These are phyloP conservation scores for Apodemia hepburni DNA, from an alignment of 2,888 invertebrate species.

Conservation along the genomic window DNA sequence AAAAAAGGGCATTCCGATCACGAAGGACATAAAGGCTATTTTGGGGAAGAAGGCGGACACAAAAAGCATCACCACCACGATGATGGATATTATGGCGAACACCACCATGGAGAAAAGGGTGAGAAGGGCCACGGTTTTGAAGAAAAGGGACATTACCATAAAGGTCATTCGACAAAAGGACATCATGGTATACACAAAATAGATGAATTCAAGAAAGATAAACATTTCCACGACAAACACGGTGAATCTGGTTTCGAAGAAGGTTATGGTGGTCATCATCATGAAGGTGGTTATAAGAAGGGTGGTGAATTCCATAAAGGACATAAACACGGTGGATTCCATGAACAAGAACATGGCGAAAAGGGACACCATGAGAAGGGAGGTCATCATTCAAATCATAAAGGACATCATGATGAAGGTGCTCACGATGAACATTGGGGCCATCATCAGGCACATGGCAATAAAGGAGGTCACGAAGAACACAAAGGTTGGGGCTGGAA, in stretches of 20 bases:
- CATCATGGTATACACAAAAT: slow-evolving; percentile 91
- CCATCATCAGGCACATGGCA: slow-evolving; percentile 85
- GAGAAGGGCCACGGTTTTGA: slow-evolving; percentile 79
- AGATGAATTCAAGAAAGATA: slow-evolving; percentile 92
- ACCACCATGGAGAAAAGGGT: slow-evolving; percentile 83
- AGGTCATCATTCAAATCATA: slow-evolving; percentile 87
- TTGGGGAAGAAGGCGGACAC: slow-evolving; percentile 81
- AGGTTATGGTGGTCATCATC: slow-evolving; percentile 88
- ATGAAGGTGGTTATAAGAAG: slow-evolving; percentile 88
- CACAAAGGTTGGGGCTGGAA: slow-evolving; percentile 89
- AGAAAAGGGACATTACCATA: slow-evolving; percentile 85
- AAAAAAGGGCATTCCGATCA: slow-evolving; percentile 87
- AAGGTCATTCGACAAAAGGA: slow-evolving; percentile 92
- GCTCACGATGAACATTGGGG: slow-evolving; percentile 87
- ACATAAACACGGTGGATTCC: slow-evolving; percentile 86
- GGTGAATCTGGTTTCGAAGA: slow-evolving; percentile 90
- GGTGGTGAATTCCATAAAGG: slow-evolving; percentile 90
- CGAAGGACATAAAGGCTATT: slow-evolving; percentile 81
- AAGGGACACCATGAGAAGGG: slow-evolving; percentile 90
- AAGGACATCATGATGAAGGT: slow-evolving; percentile 87
- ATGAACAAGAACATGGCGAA: slow-evolving; percentile 88
- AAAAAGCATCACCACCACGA: slow-evolving; percentile 83
- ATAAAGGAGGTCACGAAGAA: slow-evolving; percentile 88
- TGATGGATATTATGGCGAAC: slow-evolving; percentile 83
- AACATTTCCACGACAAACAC: slow-evolving; percentile 92